phyloP scores from a whole-genome alignment of 2,888 invertebrate species.

The Eilema sororculum region DNA sequence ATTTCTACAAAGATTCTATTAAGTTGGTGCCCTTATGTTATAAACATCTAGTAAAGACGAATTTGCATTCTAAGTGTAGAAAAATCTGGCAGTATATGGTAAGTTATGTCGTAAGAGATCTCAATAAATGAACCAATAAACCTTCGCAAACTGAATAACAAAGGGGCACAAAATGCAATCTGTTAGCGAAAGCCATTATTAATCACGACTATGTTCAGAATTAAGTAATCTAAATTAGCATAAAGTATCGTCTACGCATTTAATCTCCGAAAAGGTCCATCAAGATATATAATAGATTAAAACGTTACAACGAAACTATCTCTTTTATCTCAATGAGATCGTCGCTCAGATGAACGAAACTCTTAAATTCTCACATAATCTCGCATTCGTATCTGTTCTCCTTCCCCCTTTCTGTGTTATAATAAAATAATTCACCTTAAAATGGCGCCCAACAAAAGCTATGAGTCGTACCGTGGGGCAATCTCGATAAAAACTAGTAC shows the following conservation, averaged over 20 bases:
- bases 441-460: slow-evolving; percentile 72
- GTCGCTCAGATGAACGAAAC: slow-evolving; percentile 61
- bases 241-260: slow-evolving; percentile 6
- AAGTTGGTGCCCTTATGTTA: too few species aligned
- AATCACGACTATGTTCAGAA: neutral
- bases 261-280: slow-evolving; percentile 22
- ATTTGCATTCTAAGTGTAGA: too few species aligned
- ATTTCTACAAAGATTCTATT: too few species aligned
- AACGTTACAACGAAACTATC: slow-evolving; percentile 50
- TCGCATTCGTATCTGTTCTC: slow-evolving; percentile 58
- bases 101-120: too few species aligned
- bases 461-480: slow-evolving; percentile 72
- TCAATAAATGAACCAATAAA: neutral
- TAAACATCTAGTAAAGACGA: too few species aligned
- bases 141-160: neutral
- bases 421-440: slow-evolving; percentile 77
- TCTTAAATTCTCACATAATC: slow-evolving; percentile 77
- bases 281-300: slow-evolving; percentile 41
- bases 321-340: slow-evolving; percentile 60
- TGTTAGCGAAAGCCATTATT: neutral
- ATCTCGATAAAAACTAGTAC: slow-evolving; percentile 81
- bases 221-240: slow-evolving; percentile 12
- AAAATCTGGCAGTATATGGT: too few species aligned
- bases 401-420: slow-evolving; percentile 71
- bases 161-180: neutral